Conservation (phyloP, 37 sponge, comb jelly and placozoan species). For the Halichondria panicea region DNA sequence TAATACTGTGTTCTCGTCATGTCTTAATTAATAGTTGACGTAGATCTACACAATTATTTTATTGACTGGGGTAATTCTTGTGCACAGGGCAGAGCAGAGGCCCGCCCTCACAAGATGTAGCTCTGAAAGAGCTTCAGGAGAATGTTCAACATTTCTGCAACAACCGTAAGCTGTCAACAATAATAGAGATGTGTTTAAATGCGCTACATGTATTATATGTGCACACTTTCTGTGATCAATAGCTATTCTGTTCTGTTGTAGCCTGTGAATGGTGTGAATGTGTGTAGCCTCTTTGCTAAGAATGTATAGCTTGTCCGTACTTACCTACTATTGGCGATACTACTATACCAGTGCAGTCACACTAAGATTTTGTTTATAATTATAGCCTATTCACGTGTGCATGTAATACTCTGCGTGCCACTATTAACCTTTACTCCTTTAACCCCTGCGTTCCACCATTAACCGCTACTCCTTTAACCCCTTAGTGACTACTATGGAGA, state of each 20-base stretch:
- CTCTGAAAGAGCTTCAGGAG: conserved; percentile 8
- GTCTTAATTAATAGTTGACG: too few relatives aligned
- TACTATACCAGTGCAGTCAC: neutral
- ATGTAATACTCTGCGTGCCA: too few relatives aligned
- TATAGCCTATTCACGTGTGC: neutral
- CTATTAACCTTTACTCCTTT: too few relatives aligned
- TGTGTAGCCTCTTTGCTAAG: neutral
- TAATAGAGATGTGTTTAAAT: neutral
- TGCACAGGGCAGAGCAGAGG: too few relatives aligned
- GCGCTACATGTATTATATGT: neutral
- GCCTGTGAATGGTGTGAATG: neutral
- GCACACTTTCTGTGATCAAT: neutral
- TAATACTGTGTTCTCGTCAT: too few relatives aligned
- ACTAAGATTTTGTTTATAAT: neutral
- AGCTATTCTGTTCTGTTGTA: too few relatives aligned
- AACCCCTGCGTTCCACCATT: neutral
- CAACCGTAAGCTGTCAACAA: conserved; percentile 41
- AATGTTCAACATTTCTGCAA: conserved; percentile 57
- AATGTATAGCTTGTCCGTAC: neutral
- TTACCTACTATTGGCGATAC: neutral
- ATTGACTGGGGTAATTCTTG: too few relatives aligned
- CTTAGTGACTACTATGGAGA: conserved; percentile 50
- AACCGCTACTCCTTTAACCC: neutral
- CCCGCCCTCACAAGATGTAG: neutral
- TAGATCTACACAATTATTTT: too few relatives aligned